These are phyloP conservation scores for Macquaria ambigua DNA, from an alignment of 2,113 vertebrate species.

Conservation along the genomic window DNA sequence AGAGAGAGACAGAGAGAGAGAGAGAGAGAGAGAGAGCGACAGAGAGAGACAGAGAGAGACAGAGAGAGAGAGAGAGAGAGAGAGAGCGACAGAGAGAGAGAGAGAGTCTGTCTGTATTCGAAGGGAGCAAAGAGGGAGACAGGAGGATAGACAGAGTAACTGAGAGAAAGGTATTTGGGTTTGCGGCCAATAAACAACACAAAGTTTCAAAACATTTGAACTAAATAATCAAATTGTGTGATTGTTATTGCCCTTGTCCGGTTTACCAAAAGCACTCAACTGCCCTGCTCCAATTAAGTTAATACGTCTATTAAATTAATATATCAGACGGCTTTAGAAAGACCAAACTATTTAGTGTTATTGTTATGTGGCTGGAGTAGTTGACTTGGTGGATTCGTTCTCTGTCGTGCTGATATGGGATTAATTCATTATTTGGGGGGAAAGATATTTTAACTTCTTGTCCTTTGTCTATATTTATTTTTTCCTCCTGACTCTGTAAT, in stretches of 20 bases:
- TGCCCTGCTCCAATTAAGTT: background rate
- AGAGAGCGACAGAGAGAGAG: background rate
- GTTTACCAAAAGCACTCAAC: background rate
- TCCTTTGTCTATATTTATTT: background rate
- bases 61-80: background rate
- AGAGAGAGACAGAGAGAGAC: conserved; percentile 4
- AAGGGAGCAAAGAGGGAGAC: background rate
- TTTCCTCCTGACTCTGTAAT: too few species aligned
- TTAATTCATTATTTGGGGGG: background rate
- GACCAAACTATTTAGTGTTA: background rate
- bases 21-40: background rate
- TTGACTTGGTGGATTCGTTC: background rate
- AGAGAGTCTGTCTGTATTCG: background rate
- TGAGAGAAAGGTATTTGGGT: background rate
- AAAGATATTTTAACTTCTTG: background rate
- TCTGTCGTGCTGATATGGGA: background rate
- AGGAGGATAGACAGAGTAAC: background rate
- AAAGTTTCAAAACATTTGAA: background rate
- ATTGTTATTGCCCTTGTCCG: background rate
- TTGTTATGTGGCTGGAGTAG: background rate
- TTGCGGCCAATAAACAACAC: background rate
- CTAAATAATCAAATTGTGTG: background rate
- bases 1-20: too few species aligned
- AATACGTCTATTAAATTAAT: background rate
- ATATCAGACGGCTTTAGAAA: background rate